Base-by-base conservation (phyloP, 1,140 invertebrate genomes). In the Drosophila pandora region DNA sequence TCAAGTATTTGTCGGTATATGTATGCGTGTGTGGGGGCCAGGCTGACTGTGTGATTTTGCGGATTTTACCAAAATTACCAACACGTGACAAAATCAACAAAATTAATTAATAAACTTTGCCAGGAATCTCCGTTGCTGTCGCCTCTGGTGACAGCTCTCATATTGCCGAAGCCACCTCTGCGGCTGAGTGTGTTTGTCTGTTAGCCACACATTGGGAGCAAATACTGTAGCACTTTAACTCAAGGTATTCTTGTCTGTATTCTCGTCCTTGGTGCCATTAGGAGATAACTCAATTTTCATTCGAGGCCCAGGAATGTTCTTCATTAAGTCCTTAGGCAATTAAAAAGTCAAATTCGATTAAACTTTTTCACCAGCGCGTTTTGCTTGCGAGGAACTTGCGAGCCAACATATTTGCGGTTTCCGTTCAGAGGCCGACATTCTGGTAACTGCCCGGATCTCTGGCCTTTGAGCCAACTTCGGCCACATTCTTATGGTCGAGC, bases 21-120 rank as follows among this genome's bases (percentile, higher is more conserved):
- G 17, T n/a, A 41, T 50, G 56, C 49, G 62, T 57, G 47, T 55
- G 47, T 77, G 64, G 54, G 79, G 23, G 23, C 0, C 28, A 56
- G 64, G 37, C 50, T 69, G 65, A 61, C 49, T 81, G 62, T 87
- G 70, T 76, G 82, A 82, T 87, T 88, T 87, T 88, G 71, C 64
- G 71, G 79, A 87, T 88, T 88, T 76, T 61, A 55, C 48, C 63
- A 57, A 88, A 87, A 88, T 83, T 82, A 88, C 82, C 56, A 69
- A 79, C 83, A 87, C 83, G 83, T 87, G 83, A 88, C 83, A 88
- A 88, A 87, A 87, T 87, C 83, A 88, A 88, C 83, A 87, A 87
- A 87, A 87, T 88, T 87, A 87, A 87, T 87, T 87, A 87, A 87
- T 87, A 87, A 87, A 87, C 83, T 87, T 87, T 87, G 83, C 67